Evolutionary conservation across 2,113 vertebrate genomes (phyloP).

Genomic region (Sisor rabdophorus): DNA sequence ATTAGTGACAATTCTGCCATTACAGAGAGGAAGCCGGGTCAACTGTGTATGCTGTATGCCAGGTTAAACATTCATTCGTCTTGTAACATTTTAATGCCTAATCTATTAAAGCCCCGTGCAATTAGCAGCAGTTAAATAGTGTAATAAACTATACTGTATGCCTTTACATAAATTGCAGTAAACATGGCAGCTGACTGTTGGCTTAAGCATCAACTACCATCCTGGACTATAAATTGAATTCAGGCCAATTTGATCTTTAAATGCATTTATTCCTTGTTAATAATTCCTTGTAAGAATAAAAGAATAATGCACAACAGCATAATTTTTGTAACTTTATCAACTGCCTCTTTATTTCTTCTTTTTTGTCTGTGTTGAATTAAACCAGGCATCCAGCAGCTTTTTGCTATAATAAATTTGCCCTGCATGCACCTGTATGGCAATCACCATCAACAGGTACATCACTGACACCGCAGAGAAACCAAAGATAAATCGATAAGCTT

Average conservation of each 20-base stretch:
- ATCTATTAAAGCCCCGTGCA: neutral
- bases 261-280: neutral
- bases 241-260: neutral
- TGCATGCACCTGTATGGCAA: slow-evolving; percentile 88
- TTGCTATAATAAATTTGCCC: slow-evolving; percentile 99
- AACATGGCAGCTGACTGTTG: neutral
- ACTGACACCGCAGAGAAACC: slow-evolving; percentile 88
- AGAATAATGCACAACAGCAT: slow-evolving; percentile 2
- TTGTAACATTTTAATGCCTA: no score
- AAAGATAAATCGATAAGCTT: slow-evolving; percentile 93
- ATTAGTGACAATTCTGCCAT: neutral
- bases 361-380: slow-evolving; percentile 93
- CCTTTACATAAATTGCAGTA: neutral
- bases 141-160: neutral
- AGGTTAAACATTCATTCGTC: no score
- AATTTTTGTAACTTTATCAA: neutral
- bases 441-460: slow-evolving; percentile 88
- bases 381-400: slow-evolving; percentile 96
- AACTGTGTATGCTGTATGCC: neutral
- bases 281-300: slow-evolving; percentile 28
- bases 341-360: slow-evolving; percentile 72
- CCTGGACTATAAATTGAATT: neutral
- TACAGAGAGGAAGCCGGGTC: neutral
- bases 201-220: neutral
- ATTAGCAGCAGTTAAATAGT: neutral